Base-by-base conservation (phyloP, 1,140 invertebrate species). In the Panagrolaimus sp. region DNA sequence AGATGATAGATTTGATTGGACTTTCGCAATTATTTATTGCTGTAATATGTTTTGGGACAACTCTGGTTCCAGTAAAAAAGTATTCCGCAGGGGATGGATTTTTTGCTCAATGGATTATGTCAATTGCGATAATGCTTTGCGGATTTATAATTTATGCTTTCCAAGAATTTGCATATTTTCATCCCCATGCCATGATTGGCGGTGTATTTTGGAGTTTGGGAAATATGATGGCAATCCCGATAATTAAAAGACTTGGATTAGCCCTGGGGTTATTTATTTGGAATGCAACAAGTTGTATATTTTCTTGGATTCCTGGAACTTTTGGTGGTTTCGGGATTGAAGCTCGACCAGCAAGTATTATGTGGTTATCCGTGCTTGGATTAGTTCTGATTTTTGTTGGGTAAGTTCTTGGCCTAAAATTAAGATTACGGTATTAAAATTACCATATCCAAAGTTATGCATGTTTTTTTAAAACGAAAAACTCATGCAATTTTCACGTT, bases 311-410 rank as follows among this genome's bases (percentile, higher is more conserved):
- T 6, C 67, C 63, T 58, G 67, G 72, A 7, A 47, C 67, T 24
- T 75, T 75, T 47, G 73, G 73, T 10, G 12, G 76, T 17, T 75
- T 75, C 48, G 73, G 73, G 1, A 64, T 75, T 32, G 46, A 71
- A 47, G n/a, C 43, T 6, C 66, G 63, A 24, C 43, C 74, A 9
- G 63, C 73, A 10, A 62, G 43, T 43, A 62, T 68, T 62, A 67
- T 71, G n/a, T 24, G 63, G 9, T 21, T 75, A 14, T 75, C 75
- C 28, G 32, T 67, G n/a, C 10, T 67, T 0, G 73, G 73, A 9
- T 64, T 75, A 24, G 21, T 75, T 3, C 44, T 48, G 10, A 28
- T 75, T 48, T 45, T 75, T 26, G 67, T 68, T 12, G 73, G 73
- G 73, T 74, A 45, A 21, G 55, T 55, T 55, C 7, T 38, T 38